Evolutionary conservation across 2,113 vertebrate genomes (phyloP), one percentile per base, ranked within the genome.

Genomic region (Gavialis gangeticus): DNA sequence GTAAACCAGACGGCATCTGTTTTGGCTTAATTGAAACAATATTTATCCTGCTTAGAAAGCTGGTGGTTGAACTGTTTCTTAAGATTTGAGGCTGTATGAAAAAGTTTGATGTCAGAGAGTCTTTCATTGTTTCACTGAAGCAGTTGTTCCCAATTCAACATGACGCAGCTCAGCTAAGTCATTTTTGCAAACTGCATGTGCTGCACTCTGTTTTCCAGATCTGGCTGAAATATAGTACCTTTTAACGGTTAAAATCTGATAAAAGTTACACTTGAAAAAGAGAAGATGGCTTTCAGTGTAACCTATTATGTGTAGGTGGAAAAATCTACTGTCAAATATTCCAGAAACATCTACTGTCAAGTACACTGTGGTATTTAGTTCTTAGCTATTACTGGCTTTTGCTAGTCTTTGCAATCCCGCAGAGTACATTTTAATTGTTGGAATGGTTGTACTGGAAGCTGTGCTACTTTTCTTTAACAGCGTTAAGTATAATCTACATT

Each of bases 1-100:
- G 58, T 67, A 92, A 91, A 85, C 81, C 84, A 67, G 90, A 92
- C 94, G 91, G 88, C 66, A 84, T 92, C 37, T 63, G 93, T 89
- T 46, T 89, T 90, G 92, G 91, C 75, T 95, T 94, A 81, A 54
- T 24, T 90, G 88, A 77, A 94, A 75, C 90, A 94, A 73, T 89
- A 82, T 95, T 88, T 88, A 59, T 85, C 73, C 54, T 95, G 62
- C 84, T 94, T 81, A 62, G 66, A 88, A 91, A 80, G 88, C 75
- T 75, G 54, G 62, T 71, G 84, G 78, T 27, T 62, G 93, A 86
- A 63, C 63, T 54, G 89, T 94, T 94, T 92, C 55, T 89, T 75
- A 75, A 77, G 79, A 62, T 88, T 37, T 78, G 84, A 94, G 80
- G 77, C 88, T 54, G 88, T 30, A 16, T 85, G 17, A 28, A 86